Percentiles rank a stretch among this genome's conserved stretches.
These are phyloP conservation scores for Aviceda subcristata DNA, from an alignment of 2,113 vertebrate species.

Conservation along the genomic window DNA sequence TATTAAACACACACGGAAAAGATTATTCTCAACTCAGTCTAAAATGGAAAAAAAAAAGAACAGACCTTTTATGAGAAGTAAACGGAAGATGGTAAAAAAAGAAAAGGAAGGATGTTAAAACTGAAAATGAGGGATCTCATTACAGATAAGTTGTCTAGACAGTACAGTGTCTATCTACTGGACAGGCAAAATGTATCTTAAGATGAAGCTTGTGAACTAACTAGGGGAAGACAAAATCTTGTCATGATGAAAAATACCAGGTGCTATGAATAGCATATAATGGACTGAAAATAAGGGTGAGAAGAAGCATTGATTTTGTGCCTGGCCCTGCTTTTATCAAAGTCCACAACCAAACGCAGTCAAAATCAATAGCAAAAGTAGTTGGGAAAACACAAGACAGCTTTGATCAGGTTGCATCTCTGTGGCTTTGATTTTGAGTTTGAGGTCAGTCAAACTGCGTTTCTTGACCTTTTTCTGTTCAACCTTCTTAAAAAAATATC, in stretches of 20 bases:
- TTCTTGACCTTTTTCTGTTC: not conserved
- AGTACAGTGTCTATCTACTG: not conserved
- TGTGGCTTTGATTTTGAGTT: not conserved
- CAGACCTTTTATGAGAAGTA: not conserved
- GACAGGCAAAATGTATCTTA: not conserved
- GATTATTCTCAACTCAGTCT: not conserved
- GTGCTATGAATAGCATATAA: not conserved
- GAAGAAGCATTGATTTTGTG: conserved; percentile 4
- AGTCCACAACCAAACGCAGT: not conserved
- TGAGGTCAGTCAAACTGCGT: not conserved
- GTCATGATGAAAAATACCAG: not conserved
- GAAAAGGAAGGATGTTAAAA: not conserved
- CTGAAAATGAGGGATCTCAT: not conserved
- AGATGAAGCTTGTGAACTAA: not conserved
- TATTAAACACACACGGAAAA: not conserved
- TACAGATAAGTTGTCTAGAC: not conserved
- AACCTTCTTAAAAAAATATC: not conserved
- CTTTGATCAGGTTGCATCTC: not conserved
- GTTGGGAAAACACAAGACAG: not conserved
- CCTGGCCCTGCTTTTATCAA: not conserved
- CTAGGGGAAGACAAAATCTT: not conserved
- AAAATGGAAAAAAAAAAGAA: not conserved
- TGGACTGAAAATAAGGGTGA: not conserved
- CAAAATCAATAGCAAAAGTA: conserved; percentile 31
- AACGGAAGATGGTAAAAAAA: not conserved